Evolutionary conservation across 1,140 invertebrate species (phyloP).

Genomic region (Delia radicum): DNA sequence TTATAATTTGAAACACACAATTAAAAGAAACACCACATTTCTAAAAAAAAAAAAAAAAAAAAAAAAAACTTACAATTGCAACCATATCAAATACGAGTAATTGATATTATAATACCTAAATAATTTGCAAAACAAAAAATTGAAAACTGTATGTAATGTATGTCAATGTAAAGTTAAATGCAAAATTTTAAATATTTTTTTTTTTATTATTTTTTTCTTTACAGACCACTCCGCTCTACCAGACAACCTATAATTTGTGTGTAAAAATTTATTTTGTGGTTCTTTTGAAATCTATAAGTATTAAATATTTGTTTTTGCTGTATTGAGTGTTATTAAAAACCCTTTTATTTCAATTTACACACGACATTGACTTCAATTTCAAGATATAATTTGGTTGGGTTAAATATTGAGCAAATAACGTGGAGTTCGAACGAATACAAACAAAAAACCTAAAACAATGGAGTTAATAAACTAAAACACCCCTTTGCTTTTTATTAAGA

Average conservation of each 20-base stretch:
- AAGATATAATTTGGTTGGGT: no score
- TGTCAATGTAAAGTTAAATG: neutral
- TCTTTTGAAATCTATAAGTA: neutral
- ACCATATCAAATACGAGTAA: neutral
- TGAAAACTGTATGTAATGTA: neutral
- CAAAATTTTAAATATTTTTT: neutral
- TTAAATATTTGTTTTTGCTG: neutral
- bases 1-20: neutral
- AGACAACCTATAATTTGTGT: neutral
- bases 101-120: neutral
- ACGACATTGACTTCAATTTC: constrained; percentile 1
- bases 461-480: constrained; percentile 20
- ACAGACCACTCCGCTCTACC: neutral
- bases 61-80: neutral
- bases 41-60: neutral
- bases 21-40: neutral
- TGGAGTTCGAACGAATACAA: neutral
- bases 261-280: neutral
- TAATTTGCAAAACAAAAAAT: neutral
- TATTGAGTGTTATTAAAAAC: neutral
- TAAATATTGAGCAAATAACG: neutral
- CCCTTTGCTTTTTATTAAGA: neutral
- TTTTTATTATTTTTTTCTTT: neutral
- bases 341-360: neutral
- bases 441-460: neutral